Conservation (phyloP, 2,113 vertebrate genomes). For the Salvelinus sp. region DNA sequence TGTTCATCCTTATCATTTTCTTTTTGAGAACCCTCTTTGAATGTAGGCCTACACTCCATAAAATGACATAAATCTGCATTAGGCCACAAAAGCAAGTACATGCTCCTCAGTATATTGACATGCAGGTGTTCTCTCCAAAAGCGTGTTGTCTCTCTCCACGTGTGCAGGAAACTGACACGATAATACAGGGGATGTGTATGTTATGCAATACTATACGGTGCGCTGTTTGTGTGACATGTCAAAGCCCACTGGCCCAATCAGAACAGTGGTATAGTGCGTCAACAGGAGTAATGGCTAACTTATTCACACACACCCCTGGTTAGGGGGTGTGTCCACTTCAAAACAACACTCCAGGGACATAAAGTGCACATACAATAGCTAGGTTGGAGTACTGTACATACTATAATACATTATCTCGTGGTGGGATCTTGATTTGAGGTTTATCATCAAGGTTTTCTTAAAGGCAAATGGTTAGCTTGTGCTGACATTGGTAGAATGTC, state of each 20-base stretch:
- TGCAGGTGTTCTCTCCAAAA: too few species aligned
- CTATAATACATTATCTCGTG: background rate
- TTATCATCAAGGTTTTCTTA: background rate
- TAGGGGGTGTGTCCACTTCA: too few species aligned
- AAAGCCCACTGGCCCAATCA: background rate
- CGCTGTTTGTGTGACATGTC: background rate
- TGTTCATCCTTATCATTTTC: too few species aligned
- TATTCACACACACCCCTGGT: slow-evolving; percentile 11
- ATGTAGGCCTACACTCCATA: background rate
- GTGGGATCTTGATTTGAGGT: background rate
- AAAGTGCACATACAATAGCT: too few species aligned
- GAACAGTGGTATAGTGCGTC: background rate
- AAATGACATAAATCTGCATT: background rate
- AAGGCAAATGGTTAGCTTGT: background rate
- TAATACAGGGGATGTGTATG: too few species aligned
- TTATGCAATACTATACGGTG: background rate
- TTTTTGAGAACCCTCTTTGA: too few species aligned
- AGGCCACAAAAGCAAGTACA: background rate
- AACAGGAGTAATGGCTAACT: slow-evolving; percentile 1
- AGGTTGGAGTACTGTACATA: too few species aligned
- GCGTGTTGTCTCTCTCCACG: too few species aligned
- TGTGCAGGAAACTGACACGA: too few species aligned
- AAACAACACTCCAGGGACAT: too few species aligned
- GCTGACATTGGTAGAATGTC: background rate
- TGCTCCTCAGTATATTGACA: too few species aligned